phyloP scores from a whole-genome alignment of 1,140 invertebrate species.

The Drosophila pandora region DNA sequence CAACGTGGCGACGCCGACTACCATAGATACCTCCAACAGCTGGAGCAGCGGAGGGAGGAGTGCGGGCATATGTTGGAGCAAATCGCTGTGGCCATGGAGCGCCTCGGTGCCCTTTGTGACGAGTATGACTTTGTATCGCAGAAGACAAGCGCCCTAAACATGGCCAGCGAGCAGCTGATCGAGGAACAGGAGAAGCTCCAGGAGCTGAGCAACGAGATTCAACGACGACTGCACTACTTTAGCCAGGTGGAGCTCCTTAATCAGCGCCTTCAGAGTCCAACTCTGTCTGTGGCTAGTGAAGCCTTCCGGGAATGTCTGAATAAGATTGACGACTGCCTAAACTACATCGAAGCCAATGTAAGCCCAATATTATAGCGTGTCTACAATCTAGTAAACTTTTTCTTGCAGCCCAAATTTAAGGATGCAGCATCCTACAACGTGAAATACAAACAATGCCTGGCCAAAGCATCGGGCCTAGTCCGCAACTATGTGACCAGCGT shows the following conservation, averaged over 20 bases:
- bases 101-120: slow-evolving; percentile 88
- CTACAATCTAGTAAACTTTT: not conserved
- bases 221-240: slow-evolving; percentile 92
- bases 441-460: slow-evolving; percentile 92
- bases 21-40: slow-evolving; percentile 87
- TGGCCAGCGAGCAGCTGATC: slow-evolving; percentile 94
- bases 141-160: slow-evolving; percentile 95
- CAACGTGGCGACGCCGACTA: slow-evolving; percentile 80
- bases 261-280: slow-evolving; percentile 91
- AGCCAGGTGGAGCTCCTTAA: slow-evolving; percentile 92
- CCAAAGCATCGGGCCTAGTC: slow-evolving; percentile 91
- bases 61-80: slow-evolving; percentile 89
- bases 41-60: slow-evolving; percentile 88
- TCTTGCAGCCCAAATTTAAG: slow-evolving; percentile 87
- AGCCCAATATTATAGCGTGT: slow-evolving; percentile 74
- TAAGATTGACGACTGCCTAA: slow-evolving; percentile 94
- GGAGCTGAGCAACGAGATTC: slow-evolving; percentile 91
- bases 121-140: slow-evolving; percentile 94
- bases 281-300: slow-evolving; percentile 92
- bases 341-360: slow-evolving; percentile 93
- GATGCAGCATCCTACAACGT: slow-evolving; percentile 89
- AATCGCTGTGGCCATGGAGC: slow-evolving; percentile 89
- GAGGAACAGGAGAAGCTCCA: slow-evolving; percentile 94
- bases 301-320: slow-evolving; percentile 92
- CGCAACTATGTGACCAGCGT: slow-evolving; percentile 90